These are phyloP conservation scores for Cheirogaleus medius DNA, from an alignment of 2,113 vertebrate species.

Conservation along the genomic window DNA sequence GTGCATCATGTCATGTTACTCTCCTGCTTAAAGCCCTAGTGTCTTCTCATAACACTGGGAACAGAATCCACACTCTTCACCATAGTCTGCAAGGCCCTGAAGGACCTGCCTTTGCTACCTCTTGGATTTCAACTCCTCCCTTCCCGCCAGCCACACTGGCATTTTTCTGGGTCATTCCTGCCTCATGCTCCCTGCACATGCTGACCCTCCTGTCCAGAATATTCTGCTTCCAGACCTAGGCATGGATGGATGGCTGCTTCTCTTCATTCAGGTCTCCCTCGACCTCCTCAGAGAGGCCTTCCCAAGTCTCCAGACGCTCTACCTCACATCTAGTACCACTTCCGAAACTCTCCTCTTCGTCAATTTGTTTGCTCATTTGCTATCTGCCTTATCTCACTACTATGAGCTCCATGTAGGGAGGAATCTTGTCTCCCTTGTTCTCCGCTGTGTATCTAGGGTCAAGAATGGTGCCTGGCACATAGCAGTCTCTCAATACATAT, in stretches of 20 bases:
- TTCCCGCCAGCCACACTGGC: neutral
- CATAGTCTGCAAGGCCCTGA: neutral
- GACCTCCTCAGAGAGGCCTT: neutral
- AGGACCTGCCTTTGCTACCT: neutral
- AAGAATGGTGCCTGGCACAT: neutral
- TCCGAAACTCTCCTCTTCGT: neutral
- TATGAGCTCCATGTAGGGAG: neutral
- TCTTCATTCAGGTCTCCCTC: neutral
- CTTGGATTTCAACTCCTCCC: neutral
- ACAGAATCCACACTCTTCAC: neutral
- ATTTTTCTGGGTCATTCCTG: neutral
- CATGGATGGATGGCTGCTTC: neutral
- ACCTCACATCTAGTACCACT: neutral
- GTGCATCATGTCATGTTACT: rapidly evolving
- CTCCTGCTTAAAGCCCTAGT: neutral
- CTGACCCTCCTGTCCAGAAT: neutral
- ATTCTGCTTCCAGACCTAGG: neutral
- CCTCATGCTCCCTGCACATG: neutral
- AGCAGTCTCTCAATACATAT: neutral
- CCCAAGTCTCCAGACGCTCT: neutral
- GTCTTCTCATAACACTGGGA: neutral
- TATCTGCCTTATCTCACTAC: neutral
- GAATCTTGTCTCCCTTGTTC: neutral
- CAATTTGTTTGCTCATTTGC: neutral
- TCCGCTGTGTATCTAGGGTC: neutral